Evolutionary conservation across 2,797 vertebrate species (phyloP).

Genomic region (Gadopsis marmoratus): DNA sequence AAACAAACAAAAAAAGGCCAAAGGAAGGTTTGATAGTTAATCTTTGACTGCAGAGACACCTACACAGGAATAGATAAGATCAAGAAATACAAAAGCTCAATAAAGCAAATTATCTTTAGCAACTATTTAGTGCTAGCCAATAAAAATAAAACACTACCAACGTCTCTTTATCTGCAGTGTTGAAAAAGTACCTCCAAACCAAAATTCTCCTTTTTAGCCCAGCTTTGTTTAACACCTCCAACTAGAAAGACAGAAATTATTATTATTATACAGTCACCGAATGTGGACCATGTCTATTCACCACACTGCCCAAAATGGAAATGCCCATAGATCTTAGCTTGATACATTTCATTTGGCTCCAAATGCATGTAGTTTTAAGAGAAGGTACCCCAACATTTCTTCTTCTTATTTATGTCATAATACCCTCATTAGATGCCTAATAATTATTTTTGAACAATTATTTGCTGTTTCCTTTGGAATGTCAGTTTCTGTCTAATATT

Average conservation of each 20-base stretch:
- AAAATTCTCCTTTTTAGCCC: constrained; percentile 61
- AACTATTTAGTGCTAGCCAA: neutral
- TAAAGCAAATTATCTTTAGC: neutral
- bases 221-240: constrained; percentile 51
- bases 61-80: neutral
- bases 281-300: constrained; percentile 10
- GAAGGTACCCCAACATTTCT: neutral
- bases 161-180: neutral
- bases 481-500: neutral
- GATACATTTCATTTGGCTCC: constrained; percentile 12
- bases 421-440: neutral
- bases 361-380: constrained; percentile 20
- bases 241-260: constrained; percentile 21
- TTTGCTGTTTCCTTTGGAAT: neutral
- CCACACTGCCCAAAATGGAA: constrained; percentile 40
- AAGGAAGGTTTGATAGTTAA: neutral
- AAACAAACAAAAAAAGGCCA: neutral
- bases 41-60: neutral
- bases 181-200: constrained; percentile 19
- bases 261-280: constrained; percentile 40
- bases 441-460: neutral
- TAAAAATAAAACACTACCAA: constrained; percentile 5
- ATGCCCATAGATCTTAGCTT: constrained; percentile 18
- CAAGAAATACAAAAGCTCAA: neutral
- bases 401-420: neutral